Conservation (phyloP, 2,888 invertebrate genomes). For the Drosophila picticornis region DNA sequence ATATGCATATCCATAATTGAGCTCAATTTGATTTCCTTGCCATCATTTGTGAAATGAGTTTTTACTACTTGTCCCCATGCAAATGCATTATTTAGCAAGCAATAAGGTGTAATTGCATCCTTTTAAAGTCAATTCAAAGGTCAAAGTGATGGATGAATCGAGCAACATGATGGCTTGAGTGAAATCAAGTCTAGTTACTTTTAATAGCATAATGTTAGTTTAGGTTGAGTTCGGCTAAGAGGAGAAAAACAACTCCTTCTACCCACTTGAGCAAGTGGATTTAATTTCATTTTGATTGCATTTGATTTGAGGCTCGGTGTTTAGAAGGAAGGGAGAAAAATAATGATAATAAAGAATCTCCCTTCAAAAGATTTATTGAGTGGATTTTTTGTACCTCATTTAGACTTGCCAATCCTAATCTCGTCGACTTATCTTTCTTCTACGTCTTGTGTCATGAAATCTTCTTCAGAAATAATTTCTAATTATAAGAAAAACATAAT, state of each 20-base stretch:
- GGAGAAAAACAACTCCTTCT: too few species aligned
- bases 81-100: slow-evolving; percentile 7
- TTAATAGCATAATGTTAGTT: neutral
- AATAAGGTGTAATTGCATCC: neutral
- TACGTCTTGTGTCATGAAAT: neutral
- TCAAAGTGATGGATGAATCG: neutral
- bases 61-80: neutral
- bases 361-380: neutral
- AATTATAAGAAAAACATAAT: neutral
- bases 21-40: neutral
- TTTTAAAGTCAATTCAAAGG: neutral
- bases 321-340: neutral
- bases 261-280: neutral
- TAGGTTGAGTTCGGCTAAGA: neutral
- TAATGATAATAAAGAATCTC: neutral
- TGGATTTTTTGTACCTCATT: neutral
- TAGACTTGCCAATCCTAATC: neutral
- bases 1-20: slow-evolving; percentile 59
- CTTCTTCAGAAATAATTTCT: neutral
- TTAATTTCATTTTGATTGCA: neutral
- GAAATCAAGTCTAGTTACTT: neutral
- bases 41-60: slow-evolving; percentile 5
- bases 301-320: too few species aligned
- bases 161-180: neutral
- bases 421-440: neutral